A percentile compares a stretch with the other conserved stretches of the same genome.
These are phyloP conservation scores for Sparus aurata DNA, from an alignment of 2,797 vertebrate genomes.

Conservation along the genomic window DNA sequence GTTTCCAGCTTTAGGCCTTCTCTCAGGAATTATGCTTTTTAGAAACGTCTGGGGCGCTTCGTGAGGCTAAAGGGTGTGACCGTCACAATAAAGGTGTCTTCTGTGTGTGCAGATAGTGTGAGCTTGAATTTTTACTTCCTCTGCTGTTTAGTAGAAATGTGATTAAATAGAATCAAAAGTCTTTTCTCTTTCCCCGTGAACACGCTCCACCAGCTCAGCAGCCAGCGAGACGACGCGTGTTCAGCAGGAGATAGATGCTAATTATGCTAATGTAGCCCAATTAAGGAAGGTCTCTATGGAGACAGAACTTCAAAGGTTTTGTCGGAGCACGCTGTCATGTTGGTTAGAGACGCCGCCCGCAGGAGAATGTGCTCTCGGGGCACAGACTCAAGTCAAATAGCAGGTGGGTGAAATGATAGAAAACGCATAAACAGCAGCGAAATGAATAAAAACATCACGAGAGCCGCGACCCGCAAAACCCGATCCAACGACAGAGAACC, in stretches of 20 bases:
- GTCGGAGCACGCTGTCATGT: conserved; percentile 12
- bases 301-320: conserved; percentile 72
- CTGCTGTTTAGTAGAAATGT: conserved; percentile 12
- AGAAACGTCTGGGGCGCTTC: neutral
- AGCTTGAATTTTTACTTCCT: conserved; percentile 6
- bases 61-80: neutral
- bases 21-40: neutral
- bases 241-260: conserved; percentile 63
- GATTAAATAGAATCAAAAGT: conserved; percentile 39
- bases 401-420: conserved; percentile 22
- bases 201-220: neutral
- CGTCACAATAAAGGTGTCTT: neutral
- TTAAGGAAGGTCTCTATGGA: conserved; percentile 74
- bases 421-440: neutral
- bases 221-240: conserved; percentile 26
- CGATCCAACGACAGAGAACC: neutral
- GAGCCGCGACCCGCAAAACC: neutral
- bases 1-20: conserved; percentile 3
- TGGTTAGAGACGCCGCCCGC: conserved; percentile 24
- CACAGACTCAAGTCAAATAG: conserved; percentile 46
- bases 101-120: neutral
- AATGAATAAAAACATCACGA: conserved; percentile 24
- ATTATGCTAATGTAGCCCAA: conserved; percentile 75
- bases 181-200: conserved; percentile 12
- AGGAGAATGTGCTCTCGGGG: conserved; percentile 38